Conservation (phyloP, 2,888 invertebrate species). For the Cyclophora albipunctata region DNA sequence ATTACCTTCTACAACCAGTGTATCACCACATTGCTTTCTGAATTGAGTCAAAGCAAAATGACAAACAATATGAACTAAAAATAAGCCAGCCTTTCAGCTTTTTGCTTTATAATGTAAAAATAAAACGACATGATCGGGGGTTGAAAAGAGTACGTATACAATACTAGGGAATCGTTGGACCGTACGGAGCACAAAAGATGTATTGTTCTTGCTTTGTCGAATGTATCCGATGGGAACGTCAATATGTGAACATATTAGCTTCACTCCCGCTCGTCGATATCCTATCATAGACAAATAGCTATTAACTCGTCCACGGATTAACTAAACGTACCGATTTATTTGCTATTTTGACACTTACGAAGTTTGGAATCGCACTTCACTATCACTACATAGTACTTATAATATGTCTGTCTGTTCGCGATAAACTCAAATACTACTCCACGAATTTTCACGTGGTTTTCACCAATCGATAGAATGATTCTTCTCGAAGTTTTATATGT, state of each 20-base stretch:
- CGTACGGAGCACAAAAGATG: constrained; percentile 56
- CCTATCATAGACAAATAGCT: not conserved
- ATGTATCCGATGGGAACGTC: constrained; percentile 58
- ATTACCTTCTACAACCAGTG: too few relatives aligned
- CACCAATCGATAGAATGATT: too few relatives aligned
- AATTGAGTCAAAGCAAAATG: constrained; percentile 14
- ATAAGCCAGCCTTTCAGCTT: constrained; percentile 42
- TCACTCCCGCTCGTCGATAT: constrained; percentile 15
- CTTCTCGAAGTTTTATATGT: too few relatives aligned
- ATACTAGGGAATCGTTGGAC: constrained; percentile 46
- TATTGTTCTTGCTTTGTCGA: constrained; percentile 66
- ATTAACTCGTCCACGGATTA: not conserved
- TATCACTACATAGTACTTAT: too few relatives aligned
- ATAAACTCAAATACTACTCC: too few relatives aligned
- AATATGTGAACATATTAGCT: constrained; percentile 50
- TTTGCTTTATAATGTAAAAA: constrained; percentile 53
- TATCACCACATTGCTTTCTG: too few relatives aligned
- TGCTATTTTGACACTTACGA: too few relatives aligned
- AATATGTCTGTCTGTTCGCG: too few relatives aligned
- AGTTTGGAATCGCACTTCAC: too few relatives aligned
- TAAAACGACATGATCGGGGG: constrained; percentile 54
- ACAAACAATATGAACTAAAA: constrained; percentile 31
- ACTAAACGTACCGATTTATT: too few relatives aligned
- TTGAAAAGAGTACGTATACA: constrained; percentile 48
- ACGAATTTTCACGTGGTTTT: too few relatives aligned